These are phyloP conservation scores for Dipodomys merriami DNA, from an alignment of 2,113 vertebrate species.

Conservation along the genomic window DNA sequence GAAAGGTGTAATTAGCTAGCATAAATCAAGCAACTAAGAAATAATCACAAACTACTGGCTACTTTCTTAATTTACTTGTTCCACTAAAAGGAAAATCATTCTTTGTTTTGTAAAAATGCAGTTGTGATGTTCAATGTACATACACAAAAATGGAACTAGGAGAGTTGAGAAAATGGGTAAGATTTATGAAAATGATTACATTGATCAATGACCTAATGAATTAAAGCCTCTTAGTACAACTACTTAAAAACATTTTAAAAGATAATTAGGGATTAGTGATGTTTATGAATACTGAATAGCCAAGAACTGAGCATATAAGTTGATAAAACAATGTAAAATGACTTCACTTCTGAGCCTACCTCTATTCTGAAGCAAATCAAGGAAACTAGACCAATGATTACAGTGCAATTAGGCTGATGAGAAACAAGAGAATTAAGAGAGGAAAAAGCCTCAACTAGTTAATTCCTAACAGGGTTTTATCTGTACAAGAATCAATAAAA, in stretches of 20 bases:
- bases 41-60: background rate
- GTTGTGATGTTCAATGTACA: too few species aligned
- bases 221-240: too few species aligned
- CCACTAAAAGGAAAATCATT: background rate
- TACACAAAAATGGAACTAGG: too few species aligned
- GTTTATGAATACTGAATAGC: background rate
- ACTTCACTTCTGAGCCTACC: background rate
- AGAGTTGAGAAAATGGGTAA: too few species aligned
- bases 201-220: too few species aligned
- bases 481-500: constrained; percentile 48
- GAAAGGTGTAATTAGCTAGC: background rate
- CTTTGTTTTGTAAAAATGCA: background rate
- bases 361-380: constrained; percentile 50
- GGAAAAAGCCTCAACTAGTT: constrained; percentile 30
- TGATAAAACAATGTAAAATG: background rate
- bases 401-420: constrained; percentile 74
- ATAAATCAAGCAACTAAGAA: background rate
- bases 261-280: background rate
- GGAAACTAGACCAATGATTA: constrained; percentile 26
- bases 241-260: background rate
- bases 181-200: too few species aligned
- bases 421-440: constrained; percentile 8
- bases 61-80: constrained; percentile 1
- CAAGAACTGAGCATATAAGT: background rate
- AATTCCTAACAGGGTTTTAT: constrained; percentile 49